Evolutionary conservation across 2,888 invertebrate genomes (phyloP), one percentile per base, ranked within the genome.

Genomic region (Spicauda simplicius): DNA sequence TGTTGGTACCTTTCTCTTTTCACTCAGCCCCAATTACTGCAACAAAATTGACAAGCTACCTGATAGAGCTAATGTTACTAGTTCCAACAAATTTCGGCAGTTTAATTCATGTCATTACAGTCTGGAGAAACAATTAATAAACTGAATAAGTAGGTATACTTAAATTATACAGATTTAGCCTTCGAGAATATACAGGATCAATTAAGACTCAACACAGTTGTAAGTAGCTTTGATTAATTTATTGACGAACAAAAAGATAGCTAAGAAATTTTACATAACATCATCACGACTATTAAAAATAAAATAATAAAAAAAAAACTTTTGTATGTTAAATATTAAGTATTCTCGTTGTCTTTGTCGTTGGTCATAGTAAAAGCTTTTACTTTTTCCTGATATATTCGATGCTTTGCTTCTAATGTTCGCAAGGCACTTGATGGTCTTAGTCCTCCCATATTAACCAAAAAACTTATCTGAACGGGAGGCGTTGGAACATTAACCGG

Each of bases 381-480:
- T 0, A 93, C 87, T 79, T 86, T 85, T 59, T 91, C 90, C 72
- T 92, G 91, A 70, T 88, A 93, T 80, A 88, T 84, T 20, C 83
- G 78, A 72, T 93, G 93, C 74, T 91, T 91, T 69, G 90, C 90
- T 72, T 93, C 93, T 19, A 93, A 75, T n/a, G 73, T 80, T 69
- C 75, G 81, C 16, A 93, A 72, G 16, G 88, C 81, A 66, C 79
- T 89, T 0, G 91, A 87, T 1, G 88, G 87, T 18, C 86, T 79
- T 0, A 82, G 61, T 16, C 85, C 85, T 7, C 84, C 87, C 0
- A 91, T 80, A 71, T 90, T 90, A 0, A 91, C 86, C 72, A 86
- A 77, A 66, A 92, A 90, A 73, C 84, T 90, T 62, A 91, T 90
- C 54, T 90, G 88, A 2, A 91, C 82, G 12, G 91, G 90, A 25